Percentiles rank a stretch among this genome's conserved stretches.
These are phyloP conservation scores for Semotilus atromaculatus DNA, from an alignment of 2,797 vertebrate genomes.

Conservation along the genomic window DNA sequence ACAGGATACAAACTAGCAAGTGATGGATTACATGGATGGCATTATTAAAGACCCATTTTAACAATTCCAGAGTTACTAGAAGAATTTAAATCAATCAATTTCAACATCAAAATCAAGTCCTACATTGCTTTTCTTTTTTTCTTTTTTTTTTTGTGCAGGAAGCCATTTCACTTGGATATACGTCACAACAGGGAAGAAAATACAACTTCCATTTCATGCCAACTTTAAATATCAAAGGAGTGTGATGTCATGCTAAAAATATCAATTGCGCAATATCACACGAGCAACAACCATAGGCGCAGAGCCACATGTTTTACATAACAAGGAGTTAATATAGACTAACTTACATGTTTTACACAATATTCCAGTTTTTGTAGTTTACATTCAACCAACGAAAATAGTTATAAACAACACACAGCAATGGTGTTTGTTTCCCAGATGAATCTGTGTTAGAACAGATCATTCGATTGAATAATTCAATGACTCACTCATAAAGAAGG, in stretches of 20 bases:
- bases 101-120: no score
- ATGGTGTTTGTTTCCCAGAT: neutral
- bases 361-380: neutral
- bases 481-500: neutral
- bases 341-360: neutral
- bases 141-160: neutral
- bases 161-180: neutral
- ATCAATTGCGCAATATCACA: neutral
- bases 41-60: conserved; percentile 1
- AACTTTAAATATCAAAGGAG: neutral
- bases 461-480: neutral
- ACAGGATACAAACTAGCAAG: conserved; percentile 50
- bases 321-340: neutral
- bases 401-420: neutral
- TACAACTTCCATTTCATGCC: neutral
- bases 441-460: neutral
- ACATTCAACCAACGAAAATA: neutral
- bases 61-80: conserved; percentile 5
- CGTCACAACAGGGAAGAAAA: neutral
- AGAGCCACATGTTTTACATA: neutral
- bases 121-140: no score
- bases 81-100: neutral
- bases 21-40: neutral
- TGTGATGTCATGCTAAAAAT: neutral
- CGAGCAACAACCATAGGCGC: neutral